These are phyloP conservation scores for Hiodon alosoides DNA, from an alignment of 2,113 vertebrate genomes.

Conservation along the genomic window DNA sequence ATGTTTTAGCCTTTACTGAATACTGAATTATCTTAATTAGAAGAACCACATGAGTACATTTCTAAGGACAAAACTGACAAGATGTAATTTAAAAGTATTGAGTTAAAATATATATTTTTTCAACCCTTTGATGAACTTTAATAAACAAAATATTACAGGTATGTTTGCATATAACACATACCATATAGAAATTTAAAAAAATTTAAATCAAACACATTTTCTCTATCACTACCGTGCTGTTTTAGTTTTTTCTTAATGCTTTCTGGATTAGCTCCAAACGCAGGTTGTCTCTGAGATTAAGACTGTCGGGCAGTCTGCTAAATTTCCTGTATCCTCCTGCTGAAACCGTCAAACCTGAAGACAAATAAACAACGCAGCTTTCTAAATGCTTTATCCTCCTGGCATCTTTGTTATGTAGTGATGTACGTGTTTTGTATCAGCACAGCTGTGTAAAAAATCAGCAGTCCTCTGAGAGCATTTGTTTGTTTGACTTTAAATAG, in stretches of 20 bases:
- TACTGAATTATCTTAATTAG: no score
- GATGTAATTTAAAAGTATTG: no score
- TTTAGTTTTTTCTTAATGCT: conserved; percentile 63
- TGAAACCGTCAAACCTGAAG: conserved; percentile 58
- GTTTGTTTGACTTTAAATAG: conserved; percentile 48
- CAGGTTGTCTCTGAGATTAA: conserved; percentile 25
- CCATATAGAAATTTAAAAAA: not conserved
- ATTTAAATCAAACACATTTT: conserved; percentile 52
- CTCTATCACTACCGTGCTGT: conserved; percentile 35
- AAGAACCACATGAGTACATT: no score
- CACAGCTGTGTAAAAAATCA: conserved; percentile 67
- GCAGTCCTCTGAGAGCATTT: conserved; percentile 40
- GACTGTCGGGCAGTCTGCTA: conserved; percentile 60
- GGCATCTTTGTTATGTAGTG: conserved; percentile 15
- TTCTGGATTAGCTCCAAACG: conserved; percentile 55
- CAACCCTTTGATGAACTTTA: no score
- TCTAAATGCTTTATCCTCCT: not conserved
- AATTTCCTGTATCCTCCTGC: conserved; percentile 68
- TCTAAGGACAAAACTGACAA: no score
- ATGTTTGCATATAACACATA: no score
- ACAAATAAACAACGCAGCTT: conserved; percentile 61
- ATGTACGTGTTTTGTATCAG: conserved; percentile 24
- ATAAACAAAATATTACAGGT: no score
- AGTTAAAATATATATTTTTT: no score
- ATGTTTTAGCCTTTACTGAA: no score